phyloP scores from a whole-genome alignment of 2,888 invertebrate genomes.

The Spodoptera exigua region DNA sequence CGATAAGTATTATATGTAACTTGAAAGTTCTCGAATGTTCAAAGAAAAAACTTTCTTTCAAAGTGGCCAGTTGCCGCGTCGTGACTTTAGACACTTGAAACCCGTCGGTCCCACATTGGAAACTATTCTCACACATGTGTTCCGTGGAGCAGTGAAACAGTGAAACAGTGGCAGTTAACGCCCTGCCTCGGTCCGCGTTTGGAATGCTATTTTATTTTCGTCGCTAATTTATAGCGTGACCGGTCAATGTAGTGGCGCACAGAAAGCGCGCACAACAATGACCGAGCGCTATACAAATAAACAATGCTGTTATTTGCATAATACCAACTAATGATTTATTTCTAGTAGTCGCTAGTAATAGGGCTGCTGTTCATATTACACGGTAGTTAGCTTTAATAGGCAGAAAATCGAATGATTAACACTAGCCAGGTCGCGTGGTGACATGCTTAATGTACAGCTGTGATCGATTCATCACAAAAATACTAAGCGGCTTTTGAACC shows the following conservation, averaged over 20 bases:
- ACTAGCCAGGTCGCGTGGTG: slow-evolving; percentile 12
- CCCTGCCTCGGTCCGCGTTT: slow-evolving; percentile 61
- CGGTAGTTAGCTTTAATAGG: slow-evolving; percentile 42
- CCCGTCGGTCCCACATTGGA: slow-evolving; percentile 26
- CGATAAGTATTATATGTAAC: slow-evolving; percentile 6
- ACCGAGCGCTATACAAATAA: slow-evolving; percentile 62
- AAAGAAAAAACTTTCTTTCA: slow-evolving; percentile 10
- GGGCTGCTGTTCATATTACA: slow-evolving; percentile 43
- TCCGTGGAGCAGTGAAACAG: slow-evolving; percentile 33
- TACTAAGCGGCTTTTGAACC: slow-evolving; percentile 10
- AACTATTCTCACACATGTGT: slow-evolving; percentile 58
- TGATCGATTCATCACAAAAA: slow-evolving; percentile 2
- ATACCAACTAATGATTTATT: slow-evolving; percentile 55
- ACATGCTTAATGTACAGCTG: not conserved
- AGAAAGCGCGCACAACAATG: slow-evolving; percentile 51
- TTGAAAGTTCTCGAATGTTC: slow-evolving; percentile 21
- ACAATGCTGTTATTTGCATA: slow-evolving; percentile 59
- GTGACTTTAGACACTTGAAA: slow-evolving; percentile 28
- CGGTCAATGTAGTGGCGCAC: slow-evolving; percentile 56
- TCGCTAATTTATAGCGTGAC: slow-evolving; percentile 78
- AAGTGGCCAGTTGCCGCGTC: slow-evolving; percentile 6
- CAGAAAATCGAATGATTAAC: slow-evolving; percentile 32
- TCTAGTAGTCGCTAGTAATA: slow-evolving; percentile 31
- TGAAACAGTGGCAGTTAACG: slow-evolving; percentile 68
- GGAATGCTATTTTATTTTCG: slow-evolving; percentile 78